These are phyloP conservation scores for Drosophila tsacasi DNA, from an alignment of 1,140 invertebrate genomes.

Conservation along the genomic window DNA sequence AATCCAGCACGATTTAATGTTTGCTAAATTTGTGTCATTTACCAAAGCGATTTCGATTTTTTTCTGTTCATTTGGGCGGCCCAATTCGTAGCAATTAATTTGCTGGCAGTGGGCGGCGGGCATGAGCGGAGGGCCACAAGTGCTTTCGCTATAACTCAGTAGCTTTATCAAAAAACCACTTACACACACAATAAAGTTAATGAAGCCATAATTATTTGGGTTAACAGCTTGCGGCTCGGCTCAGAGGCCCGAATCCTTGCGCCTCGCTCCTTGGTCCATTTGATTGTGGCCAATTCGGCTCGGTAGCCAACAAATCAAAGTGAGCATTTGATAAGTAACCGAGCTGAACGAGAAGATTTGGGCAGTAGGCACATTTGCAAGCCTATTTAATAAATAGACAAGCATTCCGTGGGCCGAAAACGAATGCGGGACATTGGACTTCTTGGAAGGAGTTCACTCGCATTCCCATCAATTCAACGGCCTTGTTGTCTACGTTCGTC, in stretches of 20 bases:
- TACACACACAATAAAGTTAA: constrained; percentile 83
- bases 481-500: not conserved
- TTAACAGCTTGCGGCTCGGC: constrained; percentile 78
- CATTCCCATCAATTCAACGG: constrained; percentile 31
- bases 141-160: constrained; percentile 70
- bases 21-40: constrained; percentile 77
- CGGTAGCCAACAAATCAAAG: constrained; percentile 74
- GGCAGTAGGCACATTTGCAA: constrained; percentile 66
- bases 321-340: constrained; percentile 62
- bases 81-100: constrained; percentile 69
- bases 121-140: constrained; percentile 27
- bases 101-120: constrained; percentile 24
- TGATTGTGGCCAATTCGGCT: constrained; percentile 65
- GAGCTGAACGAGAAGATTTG: constrained; percentile 45
- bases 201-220: constrained; percentile 84
- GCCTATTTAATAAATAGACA: constrained; percentile 76
- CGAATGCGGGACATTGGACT: constrained; percentile 34
- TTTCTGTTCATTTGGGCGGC: constrained; percentile 38
- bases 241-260: constrained; percentile 9
- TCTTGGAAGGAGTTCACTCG: not conserved
- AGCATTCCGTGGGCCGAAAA: constrained; percentile 49
- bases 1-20: constrained; percentile 72
- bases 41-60: constrained; percentile 60
- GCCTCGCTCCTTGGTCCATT: constrained; percentile 34
- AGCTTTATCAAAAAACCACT: constrained; percentile 82